phyloP scores from a whole-genome alignment of 2,888 invertebrate species.

The Drosophila engyochracea region DNA sequence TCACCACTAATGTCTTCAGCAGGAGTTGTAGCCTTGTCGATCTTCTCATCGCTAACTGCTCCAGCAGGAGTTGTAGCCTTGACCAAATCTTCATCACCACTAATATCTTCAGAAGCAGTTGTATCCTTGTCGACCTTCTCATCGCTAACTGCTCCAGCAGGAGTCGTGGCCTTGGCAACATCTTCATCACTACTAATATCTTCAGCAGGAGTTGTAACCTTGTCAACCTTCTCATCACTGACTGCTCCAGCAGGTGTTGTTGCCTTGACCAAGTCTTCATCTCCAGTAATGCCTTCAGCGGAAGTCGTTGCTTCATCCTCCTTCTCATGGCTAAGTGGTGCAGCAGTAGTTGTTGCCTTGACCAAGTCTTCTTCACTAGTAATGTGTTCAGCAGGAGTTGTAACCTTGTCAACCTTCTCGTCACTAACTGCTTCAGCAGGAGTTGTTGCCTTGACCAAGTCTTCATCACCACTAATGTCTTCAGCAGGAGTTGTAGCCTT shows the following conservation, averaged over 20 bases:
- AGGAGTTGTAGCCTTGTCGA: too few species aligned
- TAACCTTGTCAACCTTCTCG: background rate
- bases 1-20: too few species aligned
- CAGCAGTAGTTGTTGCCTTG: conserved; percentile 19
- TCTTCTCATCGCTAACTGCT: too few species aligned
- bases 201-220: conserved; percentile 26
- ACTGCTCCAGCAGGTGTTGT: conserved; percentile 29
- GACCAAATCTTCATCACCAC: conserved; percentile 20
- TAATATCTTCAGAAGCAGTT: conserved; percentile 3
- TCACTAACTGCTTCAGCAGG: conserved; percentile 6
- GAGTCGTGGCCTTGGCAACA: conserved; percentile 8
- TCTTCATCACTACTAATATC: conserved; percentile 8
- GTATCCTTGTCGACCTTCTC: conserved; percentile 14
- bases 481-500: conserved; percentile 16
- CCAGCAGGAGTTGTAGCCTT: conserved; percentile 23
- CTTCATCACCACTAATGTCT: conserved; percentile 5
- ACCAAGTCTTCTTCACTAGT: conserved; percentile 16
- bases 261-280: conserved; percentile 13
- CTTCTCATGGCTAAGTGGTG: conserved; percentile 5
- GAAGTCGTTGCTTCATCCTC: conserved; percentile 19
- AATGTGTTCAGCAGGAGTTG: conserved; percentile 8
- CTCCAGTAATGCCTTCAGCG: background rate
- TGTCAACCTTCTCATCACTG: conserved; percentile 12
- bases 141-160: conserved; percentile 14
- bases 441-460: conserved; percentile 27